Evolutionary conservation across 2,113 vertebrate genomes (phyloP).

Genomic region (Crotophaga sulcirostris): DNA sequence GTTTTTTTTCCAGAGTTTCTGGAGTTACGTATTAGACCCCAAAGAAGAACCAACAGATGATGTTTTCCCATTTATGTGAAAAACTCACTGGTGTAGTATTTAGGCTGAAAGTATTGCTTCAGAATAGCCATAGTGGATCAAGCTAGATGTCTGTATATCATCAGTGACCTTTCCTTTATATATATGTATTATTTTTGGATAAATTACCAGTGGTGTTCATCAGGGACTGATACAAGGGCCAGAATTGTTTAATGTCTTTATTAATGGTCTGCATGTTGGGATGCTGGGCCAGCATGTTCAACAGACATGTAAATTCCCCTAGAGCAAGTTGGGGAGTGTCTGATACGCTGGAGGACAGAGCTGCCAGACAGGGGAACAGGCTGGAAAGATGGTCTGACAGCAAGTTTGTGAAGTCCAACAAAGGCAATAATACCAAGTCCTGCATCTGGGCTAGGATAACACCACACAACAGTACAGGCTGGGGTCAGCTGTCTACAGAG

Average conservation of each 20-base stretch:
- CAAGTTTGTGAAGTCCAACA: background rate
- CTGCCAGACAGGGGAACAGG: background rate
- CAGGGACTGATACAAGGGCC: background rate
- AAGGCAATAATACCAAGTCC: rapidly evolving
- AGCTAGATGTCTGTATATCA: background rate
- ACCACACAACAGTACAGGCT: background rate
- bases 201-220: background rate
- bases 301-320: background rate
- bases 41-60: background rate
- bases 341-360: rapidly evolving
- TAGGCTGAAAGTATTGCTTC: background rate
- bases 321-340: rapidly evolving
- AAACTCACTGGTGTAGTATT: background rate
- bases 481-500: background rate
- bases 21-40: background rate
- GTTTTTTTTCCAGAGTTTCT: background rate
- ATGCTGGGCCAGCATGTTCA: background rate
- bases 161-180: background rate
- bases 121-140: background rate
- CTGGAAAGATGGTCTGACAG: rapidly evolving
- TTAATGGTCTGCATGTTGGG: background rate
- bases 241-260: background rate
- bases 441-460: background rate
- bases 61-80: background rate
- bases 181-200: too few species aligned